phyloP scores from a whole-genome alignment of 2,888 invertebrate genomes.

The Operophtera brumata region DNA sequence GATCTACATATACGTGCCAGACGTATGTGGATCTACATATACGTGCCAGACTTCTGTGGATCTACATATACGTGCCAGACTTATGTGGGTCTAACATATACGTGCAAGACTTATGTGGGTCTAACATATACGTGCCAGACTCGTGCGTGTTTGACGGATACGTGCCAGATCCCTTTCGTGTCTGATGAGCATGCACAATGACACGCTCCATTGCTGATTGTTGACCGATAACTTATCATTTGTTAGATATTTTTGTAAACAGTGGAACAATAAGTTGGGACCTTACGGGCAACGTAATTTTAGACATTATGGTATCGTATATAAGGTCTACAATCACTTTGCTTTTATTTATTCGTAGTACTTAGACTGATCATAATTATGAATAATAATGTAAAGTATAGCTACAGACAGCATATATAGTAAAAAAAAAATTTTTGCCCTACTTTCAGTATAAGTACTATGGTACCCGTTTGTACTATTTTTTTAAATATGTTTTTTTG shows the following conservation, averaged over 20 bases:
- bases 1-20: not conserved
- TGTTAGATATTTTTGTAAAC: slow-evolving; percentile 17
- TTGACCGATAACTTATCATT: slow-evolving; percentile 15
- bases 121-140: not conserved
- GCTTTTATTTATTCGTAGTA: slow-evolving; percentile 41
- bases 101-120: not conserved
- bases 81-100: too few relatives aligned
- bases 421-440: slow-evolving; percentile 31
- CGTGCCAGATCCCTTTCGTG: not conserved
- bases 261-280: slow-evolving; percentile 1
- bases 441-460: slow-evolving; percentile 50
- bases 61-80: too few relatives aligned
- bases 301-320: slow-evolving; percentile 14
- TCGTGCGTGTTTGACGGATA: not conserved
- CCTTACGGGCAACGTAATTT: slow-evolving; percentile 16
- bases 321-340: slow-evolving; percentile 29
- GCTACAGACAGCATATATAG: slow-evolving; percentile 28
- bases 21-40: not conserved
- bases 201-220: slow-evolving; percentile 21
- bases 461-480: slow-evolving; percentile 36
- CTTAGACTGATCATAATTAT: slow-evolving; percentile 51
- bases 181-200: slow-evolving; percentile 8
- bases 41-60: not conserved
- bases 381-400: slow-evolving; percentile 26
- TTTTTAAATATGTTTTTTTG: too few relatives aligned